Conservation (phyloP, 2,888 invertebrate species). For the Andrena marginata region DNA sequence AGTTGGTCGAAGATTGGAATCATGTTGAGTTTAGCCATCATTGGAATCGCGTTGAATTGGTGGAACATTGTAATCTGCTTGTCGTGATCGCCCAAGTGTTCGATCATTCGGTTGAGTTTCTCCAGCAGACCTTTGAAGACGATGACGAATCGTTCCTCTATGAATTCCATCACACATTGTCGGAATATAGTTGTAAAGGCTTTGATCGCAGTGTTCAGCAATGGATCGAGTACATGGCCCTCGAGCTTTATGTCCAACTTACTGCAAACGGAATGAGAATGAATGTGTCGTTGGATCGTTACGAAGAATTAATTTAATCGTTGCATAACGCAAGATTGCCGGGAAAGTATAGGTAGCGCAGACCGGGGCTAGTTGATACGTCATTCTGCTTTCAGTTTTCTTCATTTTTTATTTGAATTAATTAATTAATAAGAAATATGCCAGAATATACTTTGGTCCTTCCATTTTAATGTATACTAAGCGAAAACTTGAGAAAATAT, state of each 20-base stretch:
- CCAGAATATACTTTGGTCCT: too few species aligned
- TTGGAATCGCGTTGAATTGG: too few species aligned
- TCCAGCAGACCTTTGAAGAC: not conserved
- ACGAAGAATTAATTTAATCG: not conserved
- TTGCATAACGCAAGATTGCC: not conserved
- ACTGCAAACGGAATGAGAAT: conserved; percentile 47
- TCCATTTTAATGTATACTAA: too few species aligned
- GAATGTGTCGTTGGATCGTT: too few species aligned
- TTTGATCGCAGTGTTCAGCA: conserved; percentile 63
- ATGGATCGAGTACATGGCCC: conserved; percentile 64
- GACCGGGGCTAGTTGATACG: too few species aligned
- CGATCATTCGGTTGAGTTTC: conserved; percentile 13
- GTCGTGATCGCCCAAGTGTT: not conserved
- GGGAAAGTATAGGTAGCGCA: not conserved
- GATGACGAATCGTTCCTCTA: not conserved
- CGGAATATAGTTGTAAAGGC: conserved; percentile 54
- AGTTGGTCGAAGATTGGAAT: too few species aligned
- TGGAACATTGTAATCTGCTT: too few species aligned
- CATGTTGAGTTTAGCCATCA: too few species aligned
- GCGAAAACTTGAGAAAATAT: too few species aligned
- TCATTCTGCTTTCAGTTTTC: too few species aligned
- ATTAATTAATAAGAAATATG: too few species aligned
- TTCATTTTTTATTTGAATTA: too few species aligned
- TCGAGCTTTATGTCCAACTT: conserved; percentile 62
- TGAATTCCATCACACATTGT: not conserved